Evolutionary conservation across 2,888 invertebrate species (phyloP).

Genomic region (Arge pagana): DNA sequence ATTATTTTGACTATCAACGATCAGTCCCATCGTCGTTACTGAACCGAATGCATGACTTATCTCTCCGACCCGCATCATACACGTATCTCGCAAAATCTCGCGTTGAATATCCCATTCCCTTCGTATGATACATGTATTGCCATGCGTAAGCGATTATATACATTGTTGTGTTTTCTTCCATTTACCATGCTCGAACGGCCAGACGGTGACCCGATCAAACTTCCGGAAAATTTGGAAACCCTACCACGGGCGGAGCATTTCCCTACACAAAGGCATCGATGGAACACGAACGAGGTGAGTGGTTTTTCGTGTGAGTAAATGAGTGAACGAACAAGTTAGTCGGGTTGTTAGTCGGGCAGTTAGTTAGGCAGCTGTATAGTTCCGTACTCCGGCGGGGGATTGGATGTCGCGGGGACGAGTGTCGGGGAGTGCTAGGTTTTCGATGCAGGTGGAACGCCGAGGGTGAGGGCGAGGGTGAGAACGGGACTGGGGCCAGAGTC

Average conservation of each 20-base stretch:
- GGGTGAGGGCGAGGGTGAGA: not conserved
- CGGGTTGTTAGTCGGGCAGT: conserved; percentile 6
- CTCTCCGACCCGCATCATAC: no score
- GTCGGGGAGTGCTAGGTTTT: no score
- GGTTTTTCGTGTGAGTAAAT: not conserved
- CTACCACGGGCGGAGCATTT: conserved; percentile 93
- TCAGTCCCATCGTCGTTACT: no score
- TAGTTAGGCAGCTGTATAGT: conserved; percentile 9
- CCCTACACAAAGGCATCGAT: conserved; percentile 91
- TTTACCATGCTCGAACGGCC: not conserved
- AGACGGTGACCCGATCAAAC: conserved; percentile 92
- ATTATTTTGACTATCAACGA: no score
- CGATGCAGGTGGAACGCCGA: no score
- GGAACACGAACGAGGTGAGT: conserved; percentile 98
- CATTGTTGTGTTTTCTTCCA: not conserved
- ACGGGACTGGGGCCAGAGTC: not conserved
- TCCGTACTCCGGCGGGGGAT: conserved; percentile 3
- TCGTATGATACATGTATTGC: not conserved
- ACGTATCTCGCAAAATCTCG: no score
- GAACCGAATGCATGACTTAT: no score
- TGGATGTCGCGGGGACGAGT: not conserved
- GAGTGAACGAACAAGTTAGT: conserved; percentile 3
- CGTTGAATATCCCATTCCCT: no score
- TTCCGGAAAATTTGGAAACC: conserved; percentile 94
- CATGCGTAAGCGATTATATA: not conserved